Evolutionary conservation across 2,113 vertebrate genomes (phyloP), one percentile per base, ranked within the genome.

Genomic region (Apteryx mantelli): DNA sequence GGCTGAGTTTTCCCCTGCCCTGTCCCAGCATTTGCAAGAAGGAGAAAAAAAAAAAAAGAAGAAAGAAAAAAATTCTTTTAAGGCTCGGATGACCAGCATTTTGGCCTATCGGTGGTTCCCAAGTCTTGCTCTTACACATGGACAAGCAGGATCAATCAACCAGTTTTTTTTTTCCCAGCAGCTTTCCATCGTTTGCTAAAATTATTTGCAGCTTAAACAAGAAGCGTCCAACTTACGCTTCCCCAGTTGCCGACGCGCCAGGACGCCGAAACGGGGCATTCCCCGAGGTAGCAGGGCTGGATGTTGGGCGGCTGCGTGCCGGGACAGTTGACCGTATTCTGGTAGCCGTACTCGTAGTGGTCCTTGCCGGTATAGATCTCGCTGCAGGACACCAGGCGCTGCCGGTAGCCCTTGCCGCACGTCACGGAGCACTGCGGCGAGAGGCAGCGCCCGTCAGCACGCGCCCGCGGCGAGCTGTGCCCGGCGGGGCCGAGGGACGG

Each of bases 231-330:
- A 98, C 99, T 99, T 97, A 99, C 99, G 2, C 97, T 98, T 55
- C 99, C 99, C 99, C 99, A 99, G 98, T 98, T 98, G 97, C 99
- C 98, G 6, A 99, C 98, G 58, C 99, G 99, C 99, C 99, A 99
- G 86, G 98, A 97, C 5, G 97, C 98, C 0, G 92, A 97, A 34
- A 97, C 86, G 0, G 98, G 98, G 92, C 99, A 99, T 24, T 98
- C 98, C 13, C 94, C 97, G 40, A 98, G 97, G 97, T 98, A 98
- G 98, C 99, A 99, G 69, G 98, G 97, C 91, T 98, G 98, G 97
- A 99, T 97, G 89, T 98, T 99, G 96, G 98, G 98, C 2, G 99
- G 99, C 71, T 99, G 99, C 0, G 98, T 98, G 88, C 99, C 99
- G 0, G 99, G 99, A 85, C 99, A 99, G 98, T 98, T 98, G 95